Evolutionary conservation across 1,140 invertebrate genomes (phyloP), one percentile per base, ranked within the genome.

Genomic region (Camponotus vicinus): DNA sequence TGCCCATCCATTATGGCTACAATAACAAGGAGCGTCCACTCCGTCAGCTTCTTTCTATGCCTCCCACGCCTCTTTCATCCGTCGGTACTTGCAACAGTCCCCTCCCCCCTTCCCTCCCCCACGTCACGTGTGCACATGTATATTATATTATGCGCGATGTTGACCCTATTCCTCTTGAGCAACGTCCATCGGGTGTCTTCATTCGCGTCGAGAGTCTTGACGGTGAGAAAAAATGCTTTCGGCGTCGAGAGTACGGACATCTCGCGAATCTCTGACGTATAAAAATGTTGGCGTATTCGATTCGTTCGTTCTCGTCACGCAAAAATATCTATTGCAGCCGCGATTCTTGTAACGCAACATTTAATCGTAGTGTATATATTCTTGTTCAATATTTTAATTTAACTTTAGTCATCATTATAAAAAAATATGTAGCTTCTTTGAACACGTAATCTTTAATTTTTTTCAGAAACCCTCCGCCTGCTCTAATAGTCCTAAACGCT

Each of bases 1-100:
- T 89, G 88, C 88, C 71, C 88, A 89, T 89, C 88, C 88, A 89
- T 89, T 89, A 89, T 89, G 85, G 88, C 88, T 89, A 89, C 88
- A 89, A 89, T 89, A 89, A 89, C 88, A 89, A 89, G 87, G 85
- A 89, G 40, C 84, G 88, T 89, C 83, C 88, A 88, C 76, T 86
- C 87, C 88, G 76, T 89, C 88, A 88, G 87, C 84, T 89, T 78
- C 88, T 73, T 82, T 86, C 75, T 76, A 85, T 49, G 49, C 63
- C 87, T 86, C 83, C 87, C 70, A 83, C 84, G 88, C 73, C 70
- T 69, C 69, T 70, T 79, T 84, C 73, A 32, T 85, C 73, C 49
- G n/a, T 71, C 32, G 71, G 71, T 70, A 69, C 71, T 85, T 76
- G 87, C 61, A 89, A 89, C 88, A 89, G 87, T 89, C 77, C 49